Percentiles rank a stretch among this genome's conserved stretches.
These are phyloP conservation scores for Cettia cetti DNA, from an alignment of 2,113 vertebrate species.

Conservation along the genomic window DNA sequence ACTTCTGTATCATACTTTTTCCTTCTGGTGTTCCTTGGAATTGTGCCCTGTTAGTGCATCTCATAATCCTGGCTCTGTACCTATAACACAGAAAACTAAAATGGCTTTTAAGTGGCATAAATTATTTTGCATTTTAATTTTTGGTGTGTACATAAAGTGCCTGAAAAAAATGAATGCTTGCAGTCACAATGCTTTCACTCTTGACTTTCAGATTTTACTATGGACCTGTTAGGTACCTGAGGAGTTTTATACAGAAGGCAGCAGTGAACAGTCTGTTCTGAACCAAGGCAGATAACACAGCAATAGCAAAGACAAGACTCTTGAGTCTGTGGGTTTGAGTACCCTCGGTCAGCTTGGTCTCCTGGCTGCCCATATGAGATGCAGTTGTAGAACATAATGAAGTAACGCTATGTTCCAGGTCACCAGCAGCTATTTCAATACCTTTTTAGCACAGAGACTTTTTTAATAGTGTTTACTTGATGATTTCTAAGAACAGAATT, in stretches of 20 bases:
- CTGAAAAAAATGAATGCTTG: not conserved
- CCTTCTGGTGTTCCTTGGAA: not conserved
- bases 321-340: not conserved
- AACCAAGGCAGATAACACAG: not conserved
- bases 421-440: not conserved
- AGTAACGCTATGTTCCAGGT: not conserved
- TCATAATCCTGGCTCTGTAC: not conserved
- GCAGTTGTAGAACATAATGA: not conserved
- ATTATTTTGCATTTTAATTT: not conserved
- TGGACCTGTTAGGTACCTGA: not conserved
- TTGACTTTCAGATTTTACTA: not conserved
- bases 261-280: not conserved
- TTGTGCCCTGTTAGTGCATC: not conserved
- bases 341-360: not conserved
- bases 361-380: not conserved
- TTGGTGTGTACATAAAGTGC: not conserved
- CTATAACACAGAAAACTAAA: not conserved
- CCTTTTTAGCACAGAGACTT: not conserved
- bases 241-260: not conserved
- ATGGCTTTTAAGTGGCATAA: not conserved
- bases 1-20: not conserved
- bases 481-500: conserved; percentile 35
- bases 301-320: not conserved
- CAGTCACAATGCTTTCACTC: not conserved
- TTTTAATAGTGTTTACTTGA: not conserved